Evolutionary conservation across 1,140 invertebrate genomes (phyloP), one percentile per base, ranked within the genome.

Genomic region (Thaumatotibia leucotreta): DNA sequence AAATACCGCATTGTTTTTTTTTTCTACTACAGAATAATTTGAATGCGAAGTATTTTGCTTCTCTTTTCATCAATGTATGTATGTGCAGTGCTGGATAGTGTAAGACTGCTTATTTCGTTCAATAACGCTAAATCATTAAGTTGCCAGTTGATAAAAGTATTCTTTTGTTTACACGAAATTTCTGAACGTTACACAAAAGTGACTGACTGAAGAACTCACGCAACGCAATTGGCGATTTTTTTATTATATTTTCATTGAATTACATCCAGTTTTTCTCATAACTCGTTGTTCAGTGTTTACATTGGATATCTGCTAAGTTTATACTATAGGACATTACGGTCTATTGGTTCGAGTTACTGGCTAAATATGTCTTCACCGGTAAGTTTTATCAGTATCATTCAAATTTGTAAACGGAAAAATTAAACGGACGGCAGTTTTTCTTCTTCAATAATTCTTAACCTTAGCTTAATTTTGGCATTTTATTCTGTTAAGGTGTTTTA

Each of bases 331-430:
- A 27, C 22, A 58, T 58, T 58, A 29, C 45, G 27, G 62, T 61
- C 61, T 64, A 33, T 64, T 32, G 62, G 9, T 49, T 62, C 22
- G 29, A 32, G 58, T 31, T n/a, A 20, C 14, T 58, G n/a, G 4
- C 62, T 49, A 62, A 79, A 66, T 72, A 86, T 86, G 84, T 83
- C 82, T 74, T 83, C 82, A 65, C 82, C 82, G 78, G 84, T 86
- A 74, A 77, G 64, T 74, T 29, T 27, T 29, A 58, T 58, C 52
- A 35, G 22, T 62, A 62, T 31, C 61, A 33, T 33, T 58, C 52
- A 58, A 58, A 58, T 58, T 58, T 58, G 52, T 58, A 58, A 58
- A 58, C 52, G 52, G 52, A 58, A 58, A 58, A 58, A 58, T 29
- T 58, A 29, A 58, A 58, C 23, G 52, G 52, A 27, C 14, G 23